Evolutionary conservation across 2,888 invertebrate genomes (phyloP).

Genomic region (Epiblema foenella): DNA sequence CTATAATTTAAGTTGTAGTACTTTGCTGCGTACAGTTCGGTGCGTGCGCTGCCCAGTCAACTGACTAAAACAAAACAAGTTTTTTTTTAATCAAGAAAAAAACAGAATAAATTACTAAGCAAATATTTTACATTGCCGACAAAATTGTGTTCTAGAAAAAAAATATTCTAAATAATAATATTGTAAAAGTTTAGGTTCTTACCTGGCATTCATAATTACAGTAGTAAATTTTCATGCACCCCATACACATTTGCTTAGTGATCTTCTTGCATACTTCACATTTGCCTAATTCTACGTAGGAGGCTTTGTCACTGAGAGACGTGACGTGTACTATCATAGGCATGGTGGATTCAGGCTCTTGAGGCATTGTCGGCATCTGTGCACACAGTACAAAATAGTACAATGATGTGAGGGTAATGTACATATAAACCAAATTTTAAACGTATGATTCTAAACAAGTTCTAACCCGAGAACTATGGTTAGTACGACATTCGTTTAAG

Average conservation of each 20-base stretch:
- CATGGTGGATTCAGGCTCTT: background rate
- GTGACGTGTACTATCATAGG: conserved; percentile 39
- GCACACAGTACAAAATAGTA: conserved; percentile 4
- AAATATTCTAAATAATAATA: too few species aligned
- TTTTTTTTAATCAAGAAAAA: background rate
- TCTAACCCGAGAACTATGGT: background rate
- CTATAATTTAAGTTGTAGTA: background rate
- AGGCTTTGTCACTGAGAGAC: conserved; percentile 33
- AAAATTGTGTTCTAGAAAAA: too few species aligned
- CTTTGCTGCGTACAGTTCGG: conserved; percentile 12
- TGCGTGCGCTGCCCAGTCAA: conserved; percentile 11
- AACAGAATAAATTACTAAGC: too few species aligned
- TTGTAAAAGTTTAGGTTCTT: background rate
- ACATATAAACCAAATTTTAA: background rate
- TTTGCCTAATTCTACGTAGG: conserved; percentile 19
- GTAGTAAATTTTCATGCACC: conserved; percentile 36
- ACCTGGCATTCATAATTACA: conserved; percentile 38
- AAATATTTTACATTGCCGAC: too few species aligned
- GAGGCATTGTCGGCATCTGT: conserved; percentile 23
- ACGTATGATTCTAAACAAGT: background rate
- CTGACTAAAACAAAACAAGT: background rate
- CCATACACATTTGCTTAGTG: conserved; percentile 39
- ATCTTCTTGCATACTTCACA: conserved; percentile 30
- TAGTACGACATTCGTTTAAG: conserved; percentile 1
- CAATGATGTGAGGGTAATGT: conserved; percentile 11